phyloP scores from a whole-genome alignment of 2,888 invertebrate genomes.

The Lasioglossum figueresi region DNA sequence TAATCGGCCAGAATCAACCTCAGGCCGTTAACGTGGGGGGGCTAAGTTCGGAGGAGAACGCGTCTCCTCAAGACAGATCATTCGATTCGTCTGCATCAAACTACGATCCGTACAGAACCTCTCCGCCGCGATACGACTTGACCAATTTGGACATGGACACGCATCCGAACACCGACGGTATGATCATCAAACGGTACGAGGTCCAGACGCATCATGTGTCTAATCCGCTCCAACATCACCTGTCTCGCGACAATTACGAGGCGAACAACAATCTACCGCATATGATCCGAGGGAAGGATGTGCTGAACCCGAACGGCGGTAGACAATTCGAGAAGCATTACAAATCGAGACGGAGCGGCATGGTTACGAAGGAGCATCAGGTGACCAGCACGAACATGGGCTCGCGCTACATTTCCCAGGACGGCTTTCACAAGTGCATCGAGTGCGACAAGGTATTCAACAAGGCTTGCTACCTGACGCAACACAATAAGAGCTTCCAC shows the following conservation, averaged over 20 bases:
- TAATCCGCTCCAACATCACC: slow-evolving; percentile 29
- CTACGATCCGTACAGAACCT: slow-evolving; percentile 71
- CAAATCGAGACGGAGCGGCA: slow-evolving; percentile 46
- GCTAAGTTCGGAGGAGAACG: slow-evolving; percentile 86
- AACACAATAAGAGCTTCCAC: slow-evolving; percentile 96
- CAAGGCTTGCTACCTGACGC: slow-evolving; percentile 94
- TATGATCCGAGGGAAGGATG: slow-evolving; percentile 71
- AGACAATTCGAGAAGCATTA: slow-evolving; percentile 39
- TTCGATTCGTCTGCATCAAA: slow-evolving; percentile 79
- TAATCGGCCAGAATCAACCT: slow-evolving; percentile 85
- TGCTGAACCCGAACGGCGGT: slow-evolving; percentile 73
- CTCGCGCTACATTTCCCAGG: slow-evolving; percentile 76
- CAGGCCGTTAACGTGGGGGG: slow-evolving; percentile 92
- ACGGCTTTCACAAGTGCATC: slow-evolving; percentile 88
- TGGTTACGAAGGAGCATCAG: slow-evolving; percentile 75
- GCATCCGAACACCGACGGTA: slow-evolving; percentile 67
- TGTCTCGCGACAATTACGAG: slow-evolving; percentile 63
- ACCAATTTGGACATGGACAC: slow-evolving; percentile 56
- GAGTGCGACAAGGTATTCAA: slow-evolving; percentile 94
- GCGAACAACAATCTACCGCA: slow-evolving; percentile 77
- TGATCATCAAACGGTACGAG: slow-evolving; percentile 72
- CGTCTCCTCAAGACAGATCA: slow-evolving; percentile 84
- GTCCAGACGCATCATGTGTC: slow-evolving; percentile 52
- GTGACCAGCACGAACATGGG: slow-evolving; percentile 75
- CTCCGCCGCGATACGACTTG: slow-evolving; percentile 76